Evolutionary conservation across 2,113 vertebrate species (phyloP).

Genomic region (Pachycephala philippinensis): DNA sequence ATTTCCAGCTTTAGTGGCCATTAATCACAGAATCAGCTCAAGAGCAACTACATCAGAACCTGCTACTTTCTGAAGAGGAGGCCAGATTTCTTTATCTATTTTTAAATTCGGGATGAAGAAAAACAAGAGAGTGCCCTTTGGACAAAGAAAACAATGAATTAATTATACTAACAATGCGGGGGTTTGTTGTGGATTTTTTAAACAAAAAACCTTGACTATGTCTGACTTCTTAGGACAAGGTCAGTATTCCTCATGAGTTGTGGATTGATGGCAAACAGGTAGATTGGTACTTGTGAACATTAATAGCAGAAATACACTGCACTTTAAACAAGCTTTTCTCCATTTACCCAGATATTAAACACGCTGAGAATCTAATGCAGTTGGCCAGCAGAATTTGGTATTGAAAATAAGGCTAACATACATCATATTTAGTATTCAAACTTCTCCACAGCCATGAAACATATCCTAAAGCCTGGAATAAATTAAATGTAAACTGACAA

Average conservation of each 20-base stretch:
- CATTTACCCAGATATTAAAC: not conserved
- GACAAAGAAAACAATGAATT: not conserved
- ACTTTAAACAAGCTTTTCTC: not conserved
- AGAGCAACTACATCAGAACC: not conserved
- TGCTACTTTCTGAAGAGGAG: not conserved
- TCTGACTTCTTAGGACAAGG: not conserved
- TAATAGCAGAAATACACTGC: not conserved
- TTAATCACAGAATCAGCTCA: not conserved
- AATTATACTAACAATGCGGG: not conserved
- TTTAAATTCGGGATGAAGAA: not conserved
- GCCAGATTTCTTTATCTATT: not conserved
- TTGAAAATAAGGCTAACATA: not conserved
- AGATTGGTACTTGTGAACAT: not conserved
- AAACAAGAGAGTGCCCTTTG: not conserved
- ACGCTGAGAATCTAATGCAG: not conserved
- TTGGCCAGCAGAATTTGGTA: not conserved
- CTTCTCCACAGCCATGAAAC: not conserved
- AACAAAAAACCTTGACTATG: not conserved
- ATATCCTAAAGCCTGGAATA: constrained; percentile 8
- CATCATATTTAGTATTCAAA: constrained; percentile 1
- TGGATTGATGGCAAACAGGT: not conserved
- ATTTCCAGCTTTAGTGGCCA: not conserved
- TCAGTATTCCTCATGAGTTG: not conserved
- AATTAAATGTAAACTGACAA: constrained; percentile 44
- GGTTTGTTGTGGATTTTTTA: not conserved